Evolutionary conservation across 2,113 vertebrate species (phyloP).

Genomic region (Vicugna pacos): DNA sequence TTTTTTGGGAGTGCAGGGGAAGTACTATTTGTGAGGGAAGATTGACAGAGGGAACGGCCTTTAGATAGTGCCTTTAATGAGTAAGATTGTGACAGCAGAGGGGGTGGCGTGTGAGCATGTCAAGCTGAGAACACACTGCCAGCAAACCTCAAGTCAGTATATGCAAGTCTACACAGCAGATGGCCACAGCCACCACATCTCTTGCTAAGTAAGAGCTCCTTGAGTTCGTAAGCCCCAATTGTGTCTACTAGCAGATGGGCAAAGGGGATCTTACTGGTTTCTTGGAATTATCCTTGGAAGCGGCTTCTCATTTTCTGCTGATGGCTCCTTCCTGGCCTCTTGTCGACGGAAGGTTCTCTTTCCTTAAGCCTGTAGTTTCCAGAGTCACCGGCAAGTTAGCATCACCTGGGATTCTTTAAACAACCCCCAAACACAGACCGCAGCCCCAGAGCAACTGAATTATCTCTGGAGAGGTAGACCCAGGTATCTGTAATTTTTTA

Average conservation of each 20-base stretch:
- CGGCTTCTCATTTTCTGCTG: conserved; percentile 8
- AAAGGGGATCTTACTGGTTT: background rate
- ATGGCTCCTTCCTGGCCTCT: background rate
- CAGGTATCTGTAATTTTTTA: background rate
- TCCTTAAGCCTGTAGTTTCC: background rate
- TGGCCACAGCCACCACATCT: background rate
- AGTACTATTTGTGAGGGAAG: background rate
- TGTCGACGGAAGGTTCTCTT: background rate
- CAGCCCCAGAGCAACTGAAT: background rate
- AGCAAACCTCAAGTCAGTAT: background rate
- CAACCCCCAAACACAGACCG: background rate
- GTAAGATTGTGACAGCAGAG: background rate
- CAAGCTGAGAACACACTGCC: background rate
- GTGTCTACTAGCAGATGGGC: background rate
- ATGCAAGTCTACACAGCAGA: background rate
- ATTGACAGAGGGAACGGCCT: background rate
- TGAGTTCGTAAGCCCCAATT: background rate
- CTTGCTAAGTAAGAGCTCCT: background rate
- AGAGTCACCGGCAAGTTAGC: background rate
- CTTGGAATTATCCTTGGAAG: background rate
- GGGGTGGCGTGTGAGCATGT: background rate
- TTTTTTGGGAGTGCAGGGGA: background rate
- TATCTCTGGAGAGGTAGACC: background rate
- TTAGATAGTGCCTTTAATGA: background rate
- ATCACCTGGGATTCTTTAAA: background rate